Evolutionary conservation across 1,140 invertebrate species (phyloP).

Genomic region (Scaptomyza hsui): DNA sequence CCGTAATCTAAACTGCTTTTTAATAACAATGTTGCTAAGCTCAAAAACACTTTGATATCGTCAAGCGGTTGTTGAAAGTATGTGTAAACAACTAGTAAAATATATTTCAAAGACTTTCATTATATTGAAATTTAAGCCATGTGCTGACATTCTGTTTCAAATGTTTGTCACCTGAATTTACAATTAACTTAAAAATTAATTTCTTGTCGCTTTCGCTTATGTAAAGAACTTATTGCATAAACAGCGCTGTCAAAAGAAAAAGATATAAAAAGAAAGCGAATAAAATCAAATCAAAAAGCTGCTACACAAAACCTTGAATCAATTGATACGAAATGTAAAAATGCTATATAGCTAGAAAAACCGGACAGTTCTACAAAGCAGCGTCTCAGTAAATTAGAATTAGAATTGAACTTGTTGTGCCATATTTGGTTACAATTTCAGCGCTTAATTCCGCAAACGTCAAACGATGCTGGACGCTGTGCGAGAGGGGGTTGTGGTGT

Average conservation of each 20-base stretch:
- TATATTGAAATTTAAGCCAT: background rate
- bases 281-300: slow-evolving; percentile 70
- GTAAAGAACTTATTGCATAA: slow-evolving; percentile 33
- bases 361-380: slow-evolving; percentile 49
- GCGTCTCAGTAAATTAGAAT: slow-evolving; percentile 66
- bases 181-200: slow-evolving; percentile 78
- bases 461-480: slow-evolving; percentile 19
- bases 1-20: slow-evolving; percentile 3
- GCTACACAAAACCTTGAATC: slow-evolving; percentile 77
- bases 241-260: slow-evolving; percentile 23
- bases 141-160: slow-evolving; percentile 50
- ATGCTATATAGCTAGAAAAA: slow-evolving; percentile 52
- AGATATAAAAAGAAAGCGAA: slow-evolving; percentile 14
- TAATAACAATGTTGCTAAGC: background rate
- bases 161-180: slow-evolving; percentile 70
- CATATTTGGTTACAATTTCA: slow-evolving; percentile 81
- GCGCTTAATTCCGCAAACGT: slow-evolving; percentile 79
- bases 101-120: too few species aligned
- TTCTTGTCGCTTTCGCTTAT: slow-evolving; percentile 61
- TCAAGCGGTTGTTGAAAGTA: background rate
- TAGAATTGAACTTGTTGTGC: slow-evolving; percentile 82
- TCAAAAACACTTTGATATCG: background rate
- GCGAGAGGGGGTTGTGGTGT: background rate
- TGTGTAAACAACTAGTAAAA: background rate
- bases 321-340: slow-evolving; percentile 77